phyloP scores from a whole-genome alignment of 2,113 vertebrate genomes.

The Climacteris rufus region DNA sequence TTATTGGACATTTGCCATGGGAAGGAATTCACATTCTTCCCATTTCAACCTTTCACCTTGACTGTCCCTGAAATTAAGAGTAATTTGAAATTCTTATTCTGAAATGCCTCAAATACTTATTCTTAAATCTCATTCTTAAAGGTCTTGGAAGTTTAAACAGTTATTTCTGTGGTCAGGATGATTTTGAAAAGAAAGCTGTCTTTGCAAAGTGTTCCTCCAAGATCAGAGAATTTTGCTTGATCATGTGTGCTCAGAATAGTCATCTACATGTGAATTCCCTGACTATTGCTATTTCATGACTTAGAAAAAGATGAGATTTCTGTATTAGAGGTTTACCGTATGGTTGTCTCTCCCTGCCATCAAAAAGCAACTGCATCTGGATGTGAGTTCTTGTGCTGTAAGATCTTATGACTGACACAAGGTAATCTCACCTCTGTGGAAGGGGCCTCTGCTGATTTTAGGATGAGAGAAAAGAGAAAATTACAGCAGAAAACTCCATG shows the following conservation, averaged over 20 bases:
- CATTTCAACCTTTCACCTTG: neutral
- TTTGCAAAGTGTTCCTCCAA: neutral
- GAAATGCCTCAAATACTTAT: neutral
- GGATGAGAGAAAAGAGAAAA: neutral
- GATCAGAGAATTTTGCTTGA: neutral
- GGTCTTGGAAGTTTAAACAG: neutral
- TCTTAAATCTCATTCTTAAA: neutral
- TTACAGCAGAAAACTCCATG: neutral
- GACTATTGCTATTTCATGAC: neutral
- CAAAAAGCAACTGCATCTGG: neutral
- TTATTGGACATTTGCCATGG: neutral
- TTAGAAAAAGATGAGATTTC: neutral
- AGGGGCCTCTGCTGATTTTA: neutral
- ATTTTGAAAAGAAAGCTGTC: neutral
- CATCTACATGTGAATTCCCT: neutral
- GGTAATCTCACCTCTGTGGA: neutral
- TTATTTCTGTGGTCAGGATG: neutral
- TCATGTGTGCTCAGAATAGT: neutral
- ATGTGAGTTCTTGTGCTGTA: neutral
- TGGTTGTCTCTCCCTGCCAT: neutral
- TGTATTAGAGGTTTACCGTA: neutral
- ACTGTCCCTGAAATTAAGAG: neutral
- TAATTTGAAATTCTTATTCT: neutral
- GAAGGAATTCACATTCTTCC: neutral
- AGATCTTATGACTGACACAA: neutral